Percentiles rank a stretch among this genome's conserved stretches.
Evolutionary conservation across 2,888 invertebrate species (phyloP).

Genomic region (Tribolium freemani): DNA sequence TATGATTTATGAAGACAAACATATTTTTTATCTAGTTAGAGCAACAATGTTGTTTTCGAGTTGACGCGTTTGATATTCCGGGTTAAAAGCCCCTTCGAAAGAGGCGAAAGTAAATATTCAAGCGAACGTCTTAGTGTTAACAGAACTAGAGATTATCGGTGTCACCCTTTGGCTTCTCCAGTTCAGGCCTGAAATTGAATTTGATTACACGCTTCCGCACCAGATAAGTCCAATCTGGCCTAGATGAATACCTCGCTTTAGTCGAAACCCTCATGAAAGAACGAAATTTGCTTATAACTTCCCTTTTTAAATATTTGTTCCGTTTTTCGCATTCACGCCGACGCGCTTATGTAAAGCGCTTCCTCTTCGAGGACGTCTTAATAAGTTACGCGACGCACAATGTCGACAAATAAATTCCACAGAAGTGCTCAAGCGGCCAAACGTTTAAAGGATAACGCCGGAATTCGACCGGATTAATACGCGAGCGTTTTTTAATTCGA

Average conservation of each 20-base stretch:
- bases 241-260: slow-evolving; percentile 54
- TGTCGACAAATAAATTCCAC: slow-evolving; percentile 31
- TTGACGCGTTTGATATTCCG: slow-evolving; percentile 10
- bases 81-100: slow-evolving; percentile 17
- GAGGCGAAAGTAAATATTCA: slow-evolving; percentile 41
- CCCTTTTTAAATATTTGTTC: slow-evolving; percentile 49
- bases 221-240: slow-evolving; percentile 58
- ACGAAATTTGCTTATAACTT: slow-evolving; percentile 56
- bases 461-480: slow-evolving; percentile 17
- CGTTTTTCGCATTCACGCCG: slow-evolving; percentile 12
- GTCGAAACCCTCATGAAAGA: slow-evolving; percentile 46
- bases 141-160: slow-evolving; percentile 55
- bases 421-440: slow-evolving; percentile 12
- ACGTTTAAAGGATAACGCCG: slow-evolving; percentile 18
- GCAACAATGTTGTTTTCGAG: slow-evolving; percentile 20
- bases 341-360: slow-evolving; percentile 11
- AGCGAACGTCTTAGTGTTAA: slow-evolving; percentile 44
- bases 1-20: slow-evolving; percentile 28
- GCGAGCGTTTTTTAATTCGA: slow-evolving; percentile 19
- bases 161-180: slow-evolving; percentile 52
- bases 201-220: slow-evolving; percentile 57
- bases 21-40: slow-evolving; percentile 17
- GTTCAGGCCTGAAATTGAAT: slow-evolving; percentile 56
- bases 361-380: slow-evolving; percentile 23
- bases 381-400: slow-evolving; percentile 20